These are phyloP conservation scores for Enteromius anoplus DNA, from an alignment of 2,797 vertebrate genomes.

Conservation along the genomic window DNA sequence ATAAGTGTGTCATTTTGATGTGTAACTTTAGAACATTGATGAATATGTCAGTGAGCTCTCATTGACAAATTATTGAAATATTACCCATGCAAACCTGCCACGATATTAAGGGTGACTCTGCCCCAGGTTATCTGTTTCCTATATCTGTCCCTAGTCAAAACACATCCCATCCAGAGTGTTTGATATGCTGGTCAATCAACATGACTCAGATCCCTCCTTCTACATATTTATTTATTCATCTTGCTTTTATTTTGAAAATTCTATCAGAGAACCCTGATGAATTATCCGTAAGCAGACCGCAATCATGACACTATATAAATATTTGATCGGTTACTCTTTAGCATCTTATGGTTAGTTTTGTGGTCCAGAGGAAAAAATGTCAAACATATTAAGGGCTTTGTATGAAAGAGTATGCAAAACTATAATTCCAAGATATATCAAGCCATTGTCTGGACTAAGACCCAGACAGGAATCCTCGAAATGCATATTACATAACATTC, in stretches of 20 bases:
- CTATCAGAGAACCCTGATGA: background rate
- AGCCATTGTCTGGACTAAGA: background rate
- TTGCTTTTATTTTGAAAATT: background rate
- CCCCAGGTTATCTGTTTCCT: background rate
- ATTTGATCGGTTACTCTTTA: background rate
- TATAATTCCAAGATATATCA: background rate
- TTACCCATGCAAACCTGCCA: background rate
- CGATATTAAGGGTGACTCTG: too few relatives aligned
- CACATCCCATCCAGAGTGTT: background rate
- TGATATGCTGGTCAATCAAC: background rate
- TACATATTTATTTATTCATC: background rate
- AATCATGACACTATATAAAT: background rate
- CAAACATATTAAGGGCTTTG: background rate
- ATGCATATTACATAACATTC: background rate
- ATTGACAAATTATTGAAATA: background rate
- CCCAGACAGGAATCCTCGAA: background rate
- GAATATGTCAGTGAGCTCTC: background rate
- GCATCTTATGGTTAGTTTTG: background rate
- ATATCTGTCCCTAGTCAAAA: background rate
- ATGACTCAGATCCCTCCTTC: background rate
- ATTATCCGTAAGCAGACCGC: background rate
- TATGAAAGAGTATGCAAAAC: background rate
- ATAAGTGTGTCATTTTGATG: background rate
- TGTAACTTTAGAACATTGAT: background rate
- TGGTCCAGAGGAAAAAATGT: background rate